These are phyloP conservation scores for Drosophila anomelani DNA, from an alignment of 2,888 invertebrate genomes.

Conservation along the genomic window DNA sequence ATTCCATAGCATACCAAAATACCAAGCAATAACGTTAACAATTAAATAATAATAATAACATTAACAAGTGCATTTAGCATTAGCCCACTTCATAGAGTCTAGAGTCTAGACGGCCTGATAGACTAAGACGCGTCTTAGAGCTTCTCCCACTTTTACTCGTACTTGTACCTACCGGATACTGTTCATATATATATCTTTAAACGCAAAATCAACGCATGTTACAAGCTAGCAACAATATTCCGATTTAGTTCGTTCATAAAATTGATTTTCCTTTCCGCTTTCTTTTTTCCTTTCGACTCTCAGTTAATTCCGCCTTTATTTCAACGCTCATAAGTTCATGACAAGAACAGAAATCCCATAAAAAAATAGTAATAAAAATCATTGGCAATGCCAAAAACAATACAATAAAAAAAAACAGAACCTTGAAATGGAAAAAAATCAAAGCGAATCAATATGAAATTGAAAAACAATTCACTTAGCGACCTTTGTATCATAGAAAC, in stretches of 20 bases:
- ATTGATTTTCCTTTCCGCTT: conserved; percentile 42
- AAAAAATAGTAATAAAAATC: conserved; percentile 12
- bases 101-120: conserved; percentile 32
- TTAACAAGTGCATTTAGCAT: conserved; percentile 39
- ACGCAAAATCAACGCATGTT: conserved; percentile 66
- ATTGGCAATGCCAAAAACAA: conserved; percentile 41
- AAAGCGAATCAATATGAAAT: conserved; percentile 38
- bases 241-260: conserved; percentile 43
- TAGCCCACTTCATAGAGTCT: conserved; percentile 48
- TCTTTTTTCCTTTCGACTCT: conserved; percentile 27
- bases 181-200: conserved; percentile 36
- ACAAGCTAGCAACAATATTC: conserved; percentile 46
- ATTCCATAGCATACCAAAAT: conserved; percentile 43
- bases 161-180: conserved; percentile 37
- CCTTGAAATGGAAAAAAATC: conserved; percentile 22
- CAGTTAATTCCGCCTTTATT: conserved; percentile 42
- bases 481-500: conserved; percentile 50
- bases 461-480: conserved; percentile 52
- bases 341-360: conserved; percentile 16
- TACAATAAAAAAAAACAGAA: conserved; percentile 18
- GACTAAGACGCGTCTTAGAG: conserved; percentile 31
- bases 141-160: conserved; percentile 36
- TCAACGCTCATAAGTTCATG: conserved; percentile 60
- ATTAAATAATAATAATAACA: conserved; percentile 22
- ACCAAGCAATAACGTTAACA: conserved; percentile 42